Base-by-base conservation (phyloP, 2,113 vertebrate species). In the Propithecus coquereli region DNA sequence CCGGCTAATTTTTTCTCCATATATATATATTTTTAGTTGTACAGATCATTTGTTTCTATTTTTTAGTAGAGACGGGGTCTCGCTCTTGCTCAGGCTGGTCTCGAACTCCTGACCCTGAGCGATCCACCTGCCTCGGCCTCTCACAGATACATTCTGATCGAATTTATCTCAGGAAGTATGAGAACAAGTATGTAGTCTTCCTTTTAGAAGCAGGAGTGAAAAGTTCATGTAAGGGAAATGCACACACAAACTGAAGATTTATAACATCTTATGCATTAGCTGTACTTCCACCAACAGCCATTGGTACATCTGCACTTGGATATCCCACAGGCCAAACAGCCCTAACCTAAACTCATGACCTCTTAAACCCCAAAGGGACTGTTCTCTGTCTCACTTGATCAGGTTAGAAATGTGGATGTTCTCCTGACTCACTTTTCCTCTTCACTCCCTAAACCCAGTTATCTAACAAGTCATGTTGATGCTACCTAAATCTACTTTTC, bases 161-260 rank as follows among this genome's bases (percentile, higher is more conserved):
- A 85, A 30, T 70, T 82, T 61, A 80, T 66, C 12, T 84, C 32
- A 79, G 34, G 37, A 86, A 96, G 40, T 37, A 71, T 2, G 34
- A 95, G 34, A 73, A 86, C 11, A 68, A 47, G 50, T 27, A 68
- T 20, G 34, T 37, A 27, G 34, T 37, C 47, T 95, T 80, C 20
- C 40, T 86, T 96, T 74, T 84, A 27, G 84, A 87, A 96, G 79
- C 25, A 94, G 66, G 18, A 89, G n/a, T 37, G 80, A 50, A 83
- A 95, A 50, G 43, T 68, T 85, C 8, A 94, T 11, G 25, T 9
- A 89, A n/a, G 68, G 70, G 76, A 94, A 87, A 74, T 17, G 37
- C 8, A 92, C 23, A 59, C 18, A 57, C 3, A 30, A 71, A 92
- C n/a, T 45, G 73, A 77, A 47, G 61, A 89, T 47, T 74, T 59